phyloP scores from a whole-genome alignment of 2,113 vertebrate species.

The Typhlomys cinereus region DNA sequence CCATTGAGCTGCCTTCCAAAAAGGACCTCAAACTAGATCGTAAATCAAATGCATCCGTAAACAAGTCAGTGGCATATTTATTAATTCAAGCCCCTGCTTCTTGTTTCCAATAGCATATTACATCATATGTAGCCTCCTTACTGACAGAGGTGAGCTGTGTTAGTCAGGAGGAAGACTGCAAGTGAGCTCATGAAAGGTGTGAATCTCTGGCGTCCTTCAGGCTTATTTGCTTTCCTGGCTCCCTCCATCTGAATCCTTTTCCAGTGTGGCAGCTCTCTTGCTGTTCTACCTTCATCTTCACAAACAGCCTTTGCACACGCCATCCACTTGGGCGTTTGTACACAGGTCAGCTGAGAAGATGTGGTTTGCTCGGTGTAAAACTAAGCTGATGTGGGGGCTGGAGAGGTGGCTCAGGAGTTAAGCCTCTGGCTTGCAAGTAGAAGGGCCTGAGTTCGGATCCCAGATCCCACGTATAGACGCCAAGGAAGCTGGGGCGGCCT shows the following conservation, averaged over 20 bases:
- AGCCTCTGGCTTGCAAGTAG: too few relatives aligned
- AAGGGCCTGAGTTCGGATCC: too few relatives aligned
- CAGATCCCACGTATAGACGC: too few relatives aligned
- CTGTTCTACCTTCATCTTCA: not conserved
- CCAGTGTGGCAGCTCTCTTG: not conserved
- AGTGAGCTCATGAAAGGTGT: not conserved
- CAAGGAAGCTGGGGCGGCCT: too few relatives aligned
- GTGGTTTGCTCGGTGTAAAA: not conserved
- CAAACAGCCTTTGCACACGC: not conserved
- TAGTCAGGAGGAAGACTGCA: not conserved
- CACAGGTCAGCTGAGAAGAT: not conserved
- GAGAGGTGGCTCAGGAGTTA: too few relatives aligned
- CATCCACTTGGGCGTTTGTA: not conserved
- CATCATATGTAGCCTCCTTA: not conserved
- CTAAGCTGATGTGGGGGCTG: not conserved
- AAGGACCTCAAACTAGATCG: not conserved
- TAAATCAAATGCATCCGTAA: not conserved
- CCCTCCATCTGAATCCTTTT: not conserved
- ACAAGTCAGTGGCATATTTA: not conserved
- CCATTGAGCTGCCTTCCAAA: not conserved
- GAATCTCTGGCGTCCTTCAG: not conserved
- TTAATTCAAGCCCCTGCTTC: not conserved
- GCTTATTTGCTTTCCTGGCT: not conserved
- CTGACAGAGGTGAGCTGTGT: not conserved
- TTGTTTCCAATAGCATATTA: not conserved